Base-by-base conservation (phyloP, 2,888 invertebrate species). In the Polylopha cassiicola region DNA sequence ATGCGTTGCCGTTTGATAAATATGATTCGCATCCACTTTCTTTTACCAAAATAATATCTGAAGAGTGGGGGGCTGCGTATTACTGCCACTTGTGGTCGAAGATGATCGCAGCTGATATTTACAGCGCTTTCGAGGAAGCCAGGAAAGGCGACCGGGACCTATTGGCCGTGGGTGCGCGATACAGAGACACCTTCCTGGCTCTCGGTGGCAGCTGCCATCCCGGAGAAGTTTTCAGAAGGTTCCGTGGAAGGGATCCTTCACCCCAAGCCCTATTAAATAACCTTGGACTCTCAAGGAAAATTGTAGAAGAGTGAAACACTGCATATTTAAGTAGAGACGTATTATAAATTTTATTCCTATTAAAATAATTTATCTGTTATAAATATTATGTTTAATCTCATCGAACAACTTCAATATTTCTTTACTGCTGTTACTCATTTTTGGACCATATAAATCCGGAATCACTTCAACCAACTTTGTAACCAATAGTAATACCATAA, bases 201-300 rank as follows among this genome's bases (percentile, higher is more conserved):
- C 86, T 90, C 2, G 97, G 96, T 4, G 96, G 97, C 2, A 91
- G 92, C 45, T 89, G 91, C 49, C 90, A 94, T 49, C 91, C 95
- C 0, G 90, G 89, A 46, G 94, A 97, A 80, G 90, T 95, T 3
- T 98, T 98, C 77, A 87, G 97, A 39, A 88, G 92, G 62, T 98
- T 98, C 77, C 88, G 95, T 47, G 98, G 98, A 1, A 88, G 98
- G 31, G 97, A 98, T 78, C 97, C 97, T 0, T 93, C 93, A 1
- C 91, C 93, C 0, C 91, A 93, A 62, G 94, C 95, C 0, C 74
- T 97, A 21, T 73, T 97, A 0, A 90, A 88, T 51, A 88, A 88
- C 43, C 78, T 91, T 28, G 89, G 89, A 21, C 66, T 89, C 45
- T 82, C 84, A 43, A 82, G 72, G 39, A 67, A 67, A 44, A 59